Conservation (phyloP, 2,888 invertebrate genomes). For the Syrista parreyssii region DNA sequence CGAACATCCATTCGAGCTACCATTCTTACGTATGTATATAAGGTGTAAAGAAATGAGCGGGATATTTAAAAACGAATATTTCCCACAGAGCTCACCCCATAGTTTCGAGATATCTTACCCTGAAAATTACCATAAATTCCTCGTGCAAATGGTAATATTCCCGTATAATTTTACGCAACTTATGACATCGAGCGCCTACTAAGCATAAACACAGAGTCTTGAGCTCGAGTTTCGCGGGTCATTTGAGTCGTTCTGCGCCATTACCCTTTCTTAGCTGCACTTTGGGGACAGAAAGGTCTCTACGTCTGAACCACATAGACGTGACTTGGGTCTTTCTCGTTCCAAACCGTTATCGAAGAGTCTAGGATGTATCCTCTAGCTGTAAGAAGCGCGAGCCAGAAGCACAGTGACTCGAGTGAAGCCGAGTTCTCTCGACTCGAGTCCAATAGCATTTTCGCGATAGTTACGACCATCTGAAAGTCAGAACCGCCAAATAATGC, state of each 20-base stretch:
- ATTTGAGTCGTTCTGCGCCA: slow-evolving; percentile 65
- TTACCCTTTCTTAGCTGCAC: slow-evolving; percentile 59
- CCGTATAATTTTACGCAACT: slow-evolving; percentile 35
- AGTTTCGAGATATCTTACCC: not conserved
- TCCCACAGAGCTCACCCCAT: not conserved
- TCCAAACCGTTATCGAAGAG: not conserved
- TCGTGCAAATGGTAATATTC: slow-evolving; percentile 43
- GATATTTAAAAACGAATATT: not conserved
- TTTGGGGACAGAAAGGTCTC: slow-evolving; percentile 19
- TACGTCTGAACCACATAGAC: slow-evolving; percentile 26
- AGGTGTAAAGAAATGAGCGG: not conserved
- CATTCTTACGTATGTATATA: not conserved
- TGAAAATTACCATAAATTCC: slow-evolving; percentile 49
- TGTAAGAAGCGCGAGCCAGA: not conserved
- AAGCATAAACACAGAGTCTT: slow-evolving; percentile 53
- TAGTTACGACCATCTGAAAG: slow-evolving; percentile 32
- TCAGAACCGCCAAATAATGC: slow-evolving; percentile 34
- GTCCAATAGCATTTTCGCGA: slow-evolving; percentile 37
- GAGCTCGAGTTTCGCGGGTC: slow-evolving; percentile 55
- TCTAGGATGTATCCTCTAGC: not conserved
- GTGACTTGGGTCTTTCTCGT: slow-evolving; percentile 46
- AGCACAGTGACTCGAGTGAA: not conserved
- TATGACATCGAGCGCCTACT: slow-evolving; percentile 35
- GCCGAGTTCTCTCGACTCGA: slow-evolving; percentile 13
- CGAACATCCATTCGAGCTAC: not conserved